These are phyloP conservation scores for Thaumetopoea pityocampa DNA, from an alignment of 1,140 invertebrate species.

Conservation along the genomic window DNA sequence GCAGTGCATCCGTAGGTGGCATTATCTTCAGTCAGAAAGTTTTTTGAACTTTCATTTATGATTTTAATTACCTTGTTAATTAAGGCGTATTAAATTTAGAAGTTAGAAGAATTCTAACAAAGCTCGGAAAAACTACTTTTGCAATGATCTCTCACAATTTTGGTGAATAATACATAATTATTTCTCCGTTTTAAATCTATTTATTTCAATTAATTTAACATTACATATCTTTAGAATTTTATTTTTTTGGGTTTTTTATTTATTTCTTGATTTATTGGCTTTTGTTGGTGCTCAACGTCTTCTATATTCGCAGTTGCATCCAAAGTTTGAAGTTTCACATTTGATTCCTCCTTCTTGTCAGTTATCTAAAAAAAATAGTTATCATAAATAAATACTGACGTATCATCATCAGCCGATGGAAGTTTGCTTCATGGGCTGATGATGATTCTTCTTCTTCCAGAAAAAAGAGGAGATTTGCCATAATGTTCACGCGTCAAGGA, in stretches of 20 bases:
- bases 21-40: no score
- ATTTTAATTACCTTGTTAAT: no score
- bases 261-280: constrained; percentile 17
- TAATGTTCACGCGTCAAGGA: no score
- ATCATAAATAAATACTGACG: constrained; percentile 4
- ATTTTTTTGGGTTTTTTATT: constrained; percentile 64
- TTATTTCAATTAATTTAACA: constrained; percentile 9
- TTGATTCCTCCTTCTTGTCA: constrained; percentile 58
- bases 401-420: no score
- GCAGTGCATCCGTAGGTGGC: no score
- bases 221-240: constrained; percentile 39
- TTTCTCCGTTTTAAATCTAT: neutral
- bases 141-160: constrained; percentile 12
- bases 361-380: constrained; percentile 41
- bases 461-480: no score
- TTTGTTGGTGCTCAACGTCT: constrained; percentile 41
- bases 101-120: neutral
- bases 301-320: constrained; percentile 55
- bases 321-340: constrained; percentile 60
- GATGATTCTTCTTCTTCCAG: no score
- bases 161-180: neutral
- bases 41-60: no score
- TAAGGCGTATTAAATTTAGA: no score
- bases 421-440: no score
- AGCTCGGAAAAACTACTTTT: constrained; percentile 15